Evolutionary conservation across 1,140 invertebrate species (phyloP).

Genomic region (Pseudomyrmex concolor): DNA sequence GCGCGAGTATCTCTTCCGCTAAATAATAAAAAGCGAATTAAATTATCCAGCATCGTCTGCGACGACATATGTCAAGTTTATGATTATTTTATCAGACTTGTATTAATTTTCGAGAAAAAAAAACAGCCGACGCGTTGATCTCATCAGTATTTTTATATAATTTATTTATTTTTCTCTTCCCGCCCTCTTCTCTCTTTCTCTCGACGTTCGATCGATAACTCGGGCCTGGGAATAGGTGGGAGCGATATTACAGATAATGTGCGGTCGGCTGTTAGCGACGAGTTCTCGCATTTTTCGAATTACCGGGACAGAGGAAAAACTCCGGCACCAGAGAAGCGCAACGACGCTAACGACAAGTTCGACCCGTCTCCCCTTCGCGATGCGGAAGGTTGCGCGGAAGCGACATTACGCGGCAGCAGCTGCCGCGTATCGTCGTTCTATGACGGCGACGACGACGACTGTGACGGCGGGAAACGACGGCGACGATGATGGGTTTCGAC

Average conservation of each 20-base stretch:
- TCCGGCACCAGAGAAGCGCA: neutral
- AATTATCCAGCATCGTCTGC: neutral
- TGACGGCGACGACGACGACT: conserved; percentile 35
- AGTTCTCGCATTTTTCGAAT: conserved; percentile 48
- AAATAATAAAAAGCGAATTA: neutral
- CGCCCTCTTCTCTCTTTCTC: neutral
- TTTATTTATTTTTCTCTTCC: conserved; percentile 28
- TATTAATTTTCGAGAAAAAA: no score
- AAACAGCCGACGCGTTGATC: no score
- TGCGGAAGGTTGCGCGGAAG: conserved; percentile 7
- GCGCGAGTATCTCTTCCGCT: no score
- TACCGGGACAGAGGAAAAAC: conserved; percentile 20
- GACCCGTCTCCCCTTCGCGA: conserved; percentile 9
- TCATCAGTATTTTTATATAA: neutral
- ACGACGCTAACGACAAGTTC: conserved; percentile 41
- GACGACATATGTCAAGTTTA: neutral
- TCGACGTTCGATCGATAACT: conserved; percentile 36
- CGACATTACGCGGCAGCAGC: conserved; percentile 37
- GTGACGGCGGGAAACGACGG: conserved; percentile 21
- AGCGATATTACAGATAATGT: conserved; percentile 37
- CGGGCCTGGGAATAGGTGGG: neutral
- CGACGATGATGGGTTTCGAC: conserved; percentile 56
- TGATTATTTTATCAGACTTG: neutral
- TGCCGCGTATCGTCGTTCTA: conserved; percentile 48
- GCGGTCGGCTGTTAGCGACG: neutral